Base-by-base conservation (phyloP, 53 echinoderm and acorn worm species). In the Stichopus horrens region DNA sequence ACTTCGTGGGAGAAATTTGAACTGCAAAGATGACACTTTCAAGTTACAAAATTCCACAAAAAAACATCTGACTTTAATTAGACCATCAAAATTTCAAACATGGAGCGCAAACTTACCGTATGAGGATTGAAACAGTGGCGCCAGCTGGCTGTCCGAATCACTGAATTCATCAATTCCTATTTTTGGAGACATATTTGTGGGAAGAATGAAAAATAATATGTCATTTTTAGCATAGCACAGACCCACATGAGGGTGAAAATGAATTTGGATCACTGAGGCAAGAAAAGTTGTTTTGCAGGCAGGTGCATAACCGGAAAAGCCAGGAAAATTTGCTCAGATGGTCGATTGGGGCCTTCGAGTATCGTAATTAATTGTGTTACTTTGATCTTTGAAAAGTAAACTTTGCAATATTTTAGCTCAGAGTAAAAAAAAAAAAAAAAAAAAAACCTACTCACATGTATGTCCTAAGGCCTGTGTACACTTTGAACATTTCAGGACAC, bases 161-260 rank as follows among this genome's bases (percentile, higher is more conserved):
- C 86, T 86, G 58, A 66, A 86, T 68, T 86, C 86, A 86, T 86
- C 86, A 86, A 86, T 86, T 53, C 86, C 86, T 86, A 53, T 57
- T 81, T 81, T n/a, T 20, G 52, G 60, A 86, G 66, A 67, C 63
- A 86, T 66, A 86, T 13, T 71, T 71, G 71, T 71, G 71, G 71
- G 19, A 71, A 71, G 71, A 71, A 71, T 71, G 14, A 71, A 71
- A 71, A 71, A 71, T 71, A 71, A 71, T 71, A 18, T 16, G 18
- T 18, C 71, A 2, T 63, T 63, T 63, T 16, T 63, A 13, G 63
- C 63, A 71, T 7, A 13, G 37, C 37, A 37, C 37, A 37, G 37
- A 37, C 37, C 37, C 37, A 37, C 37, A 37, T 1, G 37, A 37
- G 37, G 37, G 37, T 37, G 71, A 71, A 59, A 59, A 9, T 59